These are phyloP conservation scores for Auanema freiburgensis DNA, from an alignment of 2,888 invertebrate genomes.

Conservation along the genomic window DNA sequence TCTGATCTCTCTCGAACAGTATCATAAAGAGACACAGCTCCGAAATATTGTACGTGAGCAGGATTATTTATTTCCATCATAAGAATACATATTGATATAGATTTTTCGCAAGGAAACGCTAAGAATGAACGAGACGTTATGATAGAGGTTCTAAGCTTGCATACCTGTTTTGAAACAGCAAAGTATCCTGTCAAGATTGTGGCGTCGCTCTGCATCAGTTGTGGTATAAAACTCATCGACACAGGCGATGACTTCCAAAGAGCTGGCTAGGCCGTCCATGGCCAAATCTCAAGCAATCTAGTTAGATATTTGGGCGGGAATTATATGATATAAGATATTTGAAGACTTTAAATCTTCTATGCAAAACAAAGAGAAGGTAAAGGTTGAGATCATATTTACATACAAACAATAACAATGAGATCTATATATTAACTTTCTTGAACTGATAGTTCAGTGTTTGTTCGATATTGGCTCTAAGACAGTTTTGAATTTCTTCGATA, in stretches of 20 bases:
- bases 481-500: conserved; percentile 44
- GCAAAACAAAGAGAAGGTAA: no score
- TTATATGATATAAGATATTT: background rate
- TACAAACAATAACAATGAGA: background rate
- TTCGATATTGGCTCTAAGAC: conserved; percentile 18
- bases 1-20: conserved; percentile 39
- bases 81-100: conserved; percentile 27
- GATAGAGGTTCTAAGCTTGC: background rate
- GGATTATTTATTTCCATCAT: conserved; percentile 29
- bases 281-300: background rate
- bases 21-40: conserved; percentile 41
- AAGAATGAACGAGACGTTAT: conserved; percentile 1
- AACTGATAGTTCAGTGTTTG: conserved; percentile 11
- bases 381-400: background rate
- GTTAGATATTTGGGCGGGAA: background rate
- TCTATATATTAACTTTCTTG: background rate
- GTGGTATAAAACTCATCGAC: conserved; percentile 48
- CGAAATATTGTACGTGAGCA: conserved; percentile 36
- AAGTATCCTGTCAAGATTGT: conserved; percentile 30
- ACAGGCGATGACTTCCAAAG: conserved; percentile 15
- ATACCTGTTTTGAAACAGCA: conserved; percentile 38
- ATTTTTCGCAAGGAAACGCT: conserved; percentile 16
- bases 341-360: no score
- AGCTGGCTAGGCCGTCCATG: conserved; percentile 7
- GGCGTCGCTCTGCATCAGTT: conserved; percentile 24